Conservation (phyloP, 2,113 vertebrate genomes). For the Semicossyphus pulcher region DNA sequence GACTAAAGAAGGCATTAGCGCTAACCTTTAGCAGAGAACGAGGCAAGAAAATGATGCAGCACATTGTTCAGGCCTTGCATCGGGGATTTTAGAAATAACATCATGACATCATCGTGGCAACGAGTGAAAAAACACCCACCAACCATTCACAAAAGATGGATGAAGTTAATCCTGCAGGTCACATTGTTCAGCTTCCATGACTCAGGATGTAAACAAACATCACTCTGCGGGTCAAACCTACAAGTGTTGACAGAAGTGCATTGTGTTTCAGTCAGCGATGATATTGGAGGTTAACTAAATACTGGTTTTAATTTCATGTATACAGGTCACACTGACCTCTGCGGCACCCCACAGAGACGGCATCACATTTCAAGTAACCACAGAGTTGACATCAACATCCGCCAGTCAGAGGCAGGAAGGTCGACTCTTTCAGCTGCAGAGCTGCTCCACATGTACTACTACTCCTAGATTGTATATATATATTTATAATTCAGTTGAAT, state of each 20-base stretch:
- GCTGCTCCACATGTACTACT: no score
- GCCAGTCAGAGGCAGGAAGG: not conserved
- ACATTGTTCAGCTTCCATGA: slow-evolving; percentile 13
- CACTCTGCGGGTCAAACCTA: no score
- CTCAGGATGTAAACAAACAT: slow-evolving; percentile 10
- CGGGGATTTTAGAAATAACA: not conserved
- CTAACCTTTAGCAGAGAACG: slow-evolving; percentile 60
- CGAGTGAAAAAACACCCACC: not conserved
- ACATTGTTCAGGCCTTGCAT: slow-evolving; percentile 12
- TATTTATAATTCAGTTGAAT: no score
- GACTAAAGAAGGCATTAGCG: slow-evolving; percentile 35
- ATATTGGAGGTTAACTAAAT: not conserved
- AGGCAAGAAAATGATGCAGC: slow-evolving; percentile 31
- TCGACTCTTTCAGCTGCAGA: no score
- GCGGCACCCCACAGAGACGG: slow-evolving; percentile 2
- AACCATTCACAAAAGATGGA: slow-evolving; percentile 2
- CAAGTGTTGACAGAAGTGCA: slow-evolving; percentile 11
- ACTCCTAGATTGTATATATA: no score
- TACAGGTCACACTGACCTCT: slow-evolving; percentile 4
- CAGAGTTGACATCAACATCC: slow-evolving; percentile 22
- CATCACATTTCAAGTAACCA: slow-evolving; percentile 1
- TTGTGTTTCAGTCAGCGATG: slow-evolving; percentile 3
- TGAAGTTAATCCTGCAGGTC: not conserved
- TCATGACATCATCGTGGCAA: not conserved
- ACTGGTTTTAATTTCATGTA: not conserved